phyloP scores from a whole-genome alignment of 2,113 vertebrate species.

The Herpetotheres cachinnans region DNA sequence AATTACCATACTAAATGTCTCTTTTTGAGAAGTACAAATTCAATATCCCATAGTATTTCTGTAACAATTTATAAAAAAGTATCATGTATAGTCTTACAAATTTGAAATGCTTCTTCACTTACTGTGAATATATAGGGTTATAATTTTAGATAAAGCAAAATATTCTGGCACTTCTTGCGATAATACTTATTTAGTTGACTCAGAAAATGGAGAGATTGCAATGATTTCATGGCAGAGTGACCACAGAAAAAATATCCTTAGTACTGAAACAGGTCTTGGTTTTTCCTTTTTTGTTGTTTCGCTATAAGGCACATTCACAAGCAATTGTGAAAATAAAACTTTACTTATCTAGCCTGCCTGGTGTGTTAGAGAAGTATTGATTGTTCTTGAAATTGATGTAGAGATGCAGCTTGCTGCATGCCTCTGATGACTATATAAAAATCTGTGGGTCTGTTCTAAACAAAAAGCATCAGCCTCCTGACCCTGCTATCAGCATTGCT shows the following conservation, averaged over 20 bases:
- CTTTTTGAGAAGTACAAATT: background rate
- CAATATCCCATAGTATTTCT: background rate
- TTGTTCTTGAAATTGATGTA: background rate
- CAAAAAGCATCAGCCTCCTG: background rate
- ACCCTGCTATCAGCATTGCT: background rate
- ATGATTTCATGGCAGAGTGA: constrained; percentile 25
- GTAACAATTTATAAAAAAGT: background rate
- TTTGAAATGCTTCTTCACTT: background rate
- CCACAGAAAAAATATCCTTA: background rate
- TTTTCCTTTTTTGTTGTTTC: background rate
- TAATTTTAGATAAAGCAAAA: constrained; percentile 31
- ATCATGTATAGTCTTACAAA: background rate
- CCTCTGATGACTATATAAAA: background rate
- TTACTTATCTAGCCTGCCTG: background rate
- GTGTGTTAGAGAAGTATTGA: background rate
- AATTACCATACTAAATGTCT: background rate
- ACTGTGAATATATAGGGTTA: background rate
- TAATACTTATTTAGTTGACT: background rate
- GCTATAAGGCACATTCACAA: background rate
- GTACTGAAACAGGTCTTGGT: background rate
- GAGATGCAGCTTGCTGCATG: background rate
- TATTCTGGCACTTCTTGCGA: background rate
- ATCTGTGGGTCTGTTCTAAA: background rate
- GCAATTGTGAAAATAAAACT: background rate
- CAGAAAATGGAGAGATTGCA: background rate